Evolutionary conservation across 2,113 vertebrate species (phyloP), one percentile per base, ranked within the genome.

Genomic region (Ursus arctos): DNA sequence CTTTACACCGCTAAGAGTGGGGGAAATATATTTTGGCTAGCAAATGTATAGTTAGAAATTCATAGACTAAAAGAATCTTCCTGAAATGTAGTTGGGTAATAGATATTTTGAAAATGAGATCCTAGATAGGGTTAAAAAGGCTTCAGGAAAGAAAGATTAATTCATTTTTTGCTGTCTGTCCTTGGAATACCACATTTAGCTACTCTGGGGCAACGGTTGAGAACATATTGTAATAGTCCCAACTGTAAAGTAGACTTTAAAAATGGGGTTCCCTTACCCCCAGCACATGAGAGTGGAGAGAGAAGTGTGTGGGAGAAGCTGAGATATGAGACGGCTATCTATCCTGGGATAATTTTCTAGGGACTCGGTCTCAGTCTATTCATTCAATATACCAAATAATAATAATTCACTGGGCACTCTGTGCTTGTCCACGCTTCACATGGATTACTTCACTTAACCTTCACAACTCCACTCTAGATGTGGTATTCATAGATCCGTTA

Each of bases 31-130:
- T 80, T 96, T 95, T 96, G 91, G 74, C 82, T 95, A 96, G 91
- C n/a, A 95, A 97, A 97, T 93, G 10, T 92, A 40, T 36, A 74
- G 80, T 88, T 94, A 82, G 49, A 97, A 94, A 93, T 91, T 77
- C 74, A 71, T 21, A 86, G 53, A 55, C 59, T 94, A 88, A 93
- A 86, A 94, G 40, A 88, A 33, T 43, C 86, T 88, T 74, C 43
- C 28, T 90, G 36, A 95, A 74, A 83, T 89, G 93, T 79, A 31
- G 10, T 43, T 95, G 80, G 76, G 84, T 96, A 94, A 94, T 22
- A 88, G 40, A 49, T 93, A 61, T 69, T 96, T 97, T 94, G 80
- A 74, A 97, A 97, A 88, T 55, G 90, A 85, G 53, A 69, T 43
- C 40, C 95, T 40, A 87, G 40, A 55, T 51, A 82, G 88, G 76